These are phyloP conservation scores for Leptestheria dahalacensis DNA, from an alignment of 1,140 invertebrate genomes.

Conservation along the genomic window DNA sequence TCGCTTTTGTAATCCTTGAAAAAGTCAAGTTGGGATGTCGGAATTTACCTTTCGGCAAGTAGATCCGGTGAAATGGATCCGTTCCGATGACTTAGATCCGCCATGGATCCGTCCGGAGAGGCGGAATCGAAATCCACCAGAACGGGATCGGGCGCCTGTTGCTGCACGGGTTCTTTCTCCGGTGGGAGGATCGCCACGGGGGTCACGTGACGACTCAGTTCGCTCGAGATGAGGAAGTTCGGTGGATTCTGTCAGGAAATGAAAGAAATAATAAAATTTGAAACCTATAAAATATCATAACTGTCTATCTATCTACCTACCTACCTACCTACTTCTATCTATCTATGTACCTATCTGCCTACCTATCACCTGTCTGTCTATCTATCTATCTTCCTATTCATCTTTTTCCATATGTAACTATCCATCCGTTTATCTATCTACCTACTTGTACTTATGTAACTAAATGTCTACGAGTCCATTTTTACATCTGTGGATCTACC, in stretches of 20 bases:
- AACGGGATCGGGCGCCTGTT: constrained; percentile 29
- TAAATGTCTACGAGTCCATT: no score
- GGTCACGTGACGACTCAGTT: constrained; percentile 81
- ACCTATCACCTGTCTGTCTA: no score
- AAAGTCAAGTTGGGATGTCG: no score
- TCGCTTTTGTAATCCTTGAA: no score
- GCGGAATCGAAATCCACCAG: constrained; percentile 21
- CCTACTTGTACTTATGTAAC: no score
- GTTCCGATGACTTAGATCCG: constrained; percentile 34
- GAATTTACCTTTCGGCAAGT: constrained; percentile 38
- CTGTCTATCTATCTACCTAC: no score
- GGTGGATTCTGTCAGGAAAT: constrained; percentile 56
- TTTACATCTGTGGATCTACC: no score
- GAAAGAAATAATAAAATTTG: background rate
- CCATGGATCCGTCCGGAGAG: constrained; percentile 26
- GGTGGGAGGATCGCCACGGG: constrained; percentile 78
- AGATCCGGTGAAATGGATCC: constrained; percentile 41
- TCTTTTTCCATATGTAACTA: no score
- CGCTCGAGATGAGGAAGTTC: constrained; percentile 85
- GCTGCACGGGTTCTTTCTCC: constrained; percentile 53
- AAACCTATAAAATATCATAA: background rate
- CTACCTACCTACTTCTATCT: no score
- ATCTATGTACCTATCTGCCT: no score
- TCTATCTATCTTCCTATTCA: no score
- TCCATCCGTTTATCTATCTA: no score